phyloP scores from a whole-genome alignment of 2,888 invertebrate genomes.

The Cryptophagus acutangulus region DNA sequence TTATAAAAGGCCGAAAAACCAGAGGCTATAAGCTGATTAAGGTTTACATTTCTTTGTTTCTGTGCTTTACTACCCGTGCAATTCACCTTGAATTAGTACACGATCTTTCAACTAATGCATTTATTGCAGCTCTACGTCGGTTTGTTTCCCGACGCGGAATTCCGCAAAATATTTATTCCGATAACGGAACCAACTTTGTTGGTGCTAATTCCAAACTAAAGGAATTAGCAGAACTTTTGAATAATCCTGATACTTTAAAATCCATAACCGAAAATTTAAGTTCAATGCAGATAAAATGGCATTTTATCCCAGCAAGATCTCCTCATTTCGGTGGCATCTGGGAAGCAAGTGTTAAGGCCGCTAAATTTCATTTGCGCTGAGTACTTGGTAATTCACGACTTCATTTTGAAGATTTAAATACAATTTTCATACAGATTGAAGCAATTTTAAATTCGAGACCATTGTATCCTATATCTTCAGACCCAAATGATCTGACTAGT shows the following conservation, averaged over 20 bases:
- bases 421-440: no score
- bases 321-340: background rate
- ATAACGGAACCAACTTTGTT: background rate
- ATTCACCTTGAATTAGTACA: conserved; percentile 8
- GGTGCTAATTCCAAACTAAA: background rate
- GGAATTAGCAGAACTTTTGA: background rate
- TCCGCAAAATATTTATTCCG: background rate
- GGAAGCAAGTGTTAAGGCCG: background rate
- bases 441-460: no score
- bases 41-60: conserved; percentile 9
- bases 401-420: no score
- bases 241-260: background rate
- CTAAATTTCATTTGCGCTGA: no score
- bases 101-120: background rate
- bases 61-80: conserved; percentile 10
- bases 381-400: no score
- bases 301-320: background rate
- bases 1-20: conserved; percentile 8
- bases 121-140: background rate
- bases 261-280: background rate
- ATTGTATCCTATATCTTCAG: no score
- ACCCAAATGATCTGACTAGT: no score
- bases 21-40: conserved; percentile 7
- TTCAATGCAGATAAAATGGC: background rate
- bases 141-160: background rate